phyloP scores from a whole-genome alignment of 2,113 vertebrate genomes.

The cat (Felis catus) region DNA sequence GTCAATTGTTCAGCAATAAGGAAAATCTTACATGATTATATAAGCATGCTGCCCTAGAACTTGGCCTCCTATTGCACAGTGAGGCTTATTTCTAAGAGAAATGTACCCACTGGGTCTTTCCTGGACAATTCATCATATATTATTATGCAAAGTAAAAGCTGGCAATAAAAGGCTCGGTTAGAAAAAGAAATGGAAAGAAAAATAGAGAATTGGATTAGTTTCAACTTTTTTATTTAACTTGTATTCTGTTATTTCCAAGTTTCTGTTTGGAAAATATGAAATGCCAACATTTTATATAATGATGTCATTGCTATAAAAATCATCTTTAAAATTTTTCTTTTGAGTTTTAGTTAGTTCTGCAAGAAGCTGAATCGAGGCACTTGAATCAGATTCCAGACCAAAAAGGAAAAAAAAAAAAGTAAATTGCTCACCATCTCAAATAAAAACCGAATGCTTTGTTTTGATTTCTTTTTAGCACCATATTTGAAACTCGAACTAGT shows the following conservation, averaged over 20 bases:
- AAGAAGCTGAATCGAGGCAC: not conserved
- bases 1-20: slow-evolving; percentile 33
- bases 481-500: slow-evolving; percentile 26
- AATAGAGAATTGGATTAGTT: slow-evolving; percentile 67
- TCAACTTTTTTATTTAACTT: slow-evolving; percentile 71
- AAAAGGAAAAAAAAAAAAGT: slow-evolving; percentile 31
- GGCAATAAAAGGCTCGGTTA: slow-evolving; percentile 68
- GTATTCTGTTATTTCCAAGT: slow-evolving; percentile 75
- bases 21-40: slow-evolving; percentile 36
- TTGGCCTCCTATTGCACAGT: not conserved
- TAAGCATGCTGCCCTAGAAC: slow-evolving; percentile 9
- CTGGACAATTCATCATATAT: slow-evolving; percentile 66
- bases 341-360: slow-evolving; percentile 69
- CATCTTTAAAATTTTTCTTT: slow-evolving; percentile 67
- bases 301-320: slow-evolving; percentile 78
- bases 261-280: slow-evolving; percentile 82
- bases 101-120: slow-evolving; percentile 68
- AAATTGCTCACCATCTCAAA: slow-evolving; percentile 52
- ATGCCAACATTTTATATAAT: slow-evolving; percentile 76
- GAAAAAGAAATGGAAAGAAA: slow-evolving; percentile 65
- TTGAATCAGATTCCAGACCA: slow-evolving; percentile 64
- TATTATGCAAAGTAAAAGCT: slow-evolving; percentile 77
- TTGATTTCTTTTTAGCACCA: not conserved
- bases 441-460: slow-evolving; percentile 28
- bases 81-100: slow-evolving; percentile 57